Percentiles rank a stretch among this genome's conserved stretches.
phyloP scores from a whole-genome alignment of 2,888 invertebrate species.

The Ochlodes sylvanus region DNA sequence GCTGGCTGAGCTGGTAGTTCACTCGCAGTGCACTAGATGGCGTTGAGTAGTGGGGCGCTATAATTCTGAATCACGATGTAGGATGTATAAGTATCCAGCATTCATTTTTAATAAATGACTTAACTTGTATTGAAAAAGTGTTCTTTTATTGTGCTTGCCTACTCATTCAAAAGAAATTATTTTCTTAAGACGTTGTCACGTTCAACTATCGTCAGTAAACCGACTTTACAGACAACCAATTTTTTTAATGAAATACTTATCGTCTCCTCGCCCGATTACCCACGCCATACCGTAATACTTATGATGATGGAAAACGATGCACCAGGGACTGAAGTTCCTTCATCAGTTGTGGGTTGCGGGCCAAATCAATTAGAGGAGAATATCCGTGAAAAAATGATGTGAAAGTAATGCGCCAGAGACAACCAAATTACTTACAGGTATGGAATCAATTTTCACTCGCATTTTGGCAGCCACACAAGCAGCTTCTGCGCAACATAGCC shows the following conservation, averaged over 20 bases:
- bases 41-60: too few relatives aligned
- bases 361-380: constrained; percentile 5
- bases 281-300: not conserved
- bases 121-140: too few relatives aligned
- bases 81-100: too few relatives aligned
- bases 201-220: too few relatives aligned
- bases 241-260: not conserved
- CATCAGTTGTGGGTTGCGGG: constrained; percentile 8
- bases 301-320: not conserved
- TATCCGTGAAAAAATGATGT: not conserved
- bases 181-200: too few relatives aligned
- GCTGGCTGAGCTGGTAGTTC: too few relatives aligned
- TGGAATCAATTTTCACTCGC: constrained; percentile 7
- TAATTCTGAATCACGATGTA: too few relatives aligned
- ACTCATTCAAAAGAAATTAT: too few relatives aligned
- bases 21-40: too few relatives aligned
- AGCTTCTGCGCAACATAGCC: not conserved
- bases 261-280: constrained; percentile 1
- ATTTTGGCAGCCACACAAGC: constrained; percentile 4
- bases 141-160: too few relatives aligned
- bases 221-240: too few relatives aligned
- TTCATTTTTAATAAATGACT: too few relatives aligned
- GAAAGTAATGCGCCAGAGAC: not conserved
- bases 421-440: not conserved
- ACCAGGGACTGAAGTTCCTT: not conserved